Percentiles rank a stretch among this genome's conserved stretches.
These are phyloP conservation scores for Centrocercus urophasianus DNA, from an alignment of 2,113 vertebrate genomes.

Conservation along the genomic window DNA sequence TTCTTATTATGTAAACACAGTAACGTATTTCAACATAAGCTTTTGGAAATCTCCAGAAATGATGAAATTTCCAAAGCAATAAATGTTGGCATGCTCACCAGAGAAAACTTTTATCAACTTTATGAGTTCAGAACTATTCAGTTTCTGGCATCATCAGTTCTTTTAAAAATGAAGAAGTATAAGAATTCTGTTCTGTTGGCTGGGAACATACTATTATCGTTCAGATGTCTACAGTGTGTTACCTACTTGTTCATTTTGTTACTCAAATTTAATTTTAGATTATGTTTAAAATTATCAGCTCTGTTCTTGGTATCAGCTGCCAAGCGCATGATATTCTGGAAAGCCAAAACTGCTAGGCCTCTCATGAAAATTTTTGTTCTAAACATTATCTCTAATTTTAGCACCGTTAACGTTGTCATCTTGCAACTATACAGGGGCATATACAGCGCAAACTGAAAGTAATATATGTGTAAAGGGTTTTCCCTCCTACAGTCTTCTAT, in stretches of 20 bases:
- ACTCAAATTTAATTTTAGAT: constrained; percentile 49
- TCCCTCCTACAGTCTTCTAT: constrained; percentile 79
- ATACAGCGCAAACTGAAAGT: constrained; percentile 72
- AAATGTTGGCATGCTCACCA: neutral
- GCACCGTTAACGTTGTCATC: constrained; percentile 36
- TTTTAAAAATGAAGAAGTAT: neutral
- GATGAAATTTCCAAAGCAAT: neutral
- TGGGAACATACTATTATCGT: constrained; percentile 30
- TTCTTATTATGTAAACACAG: neutral
- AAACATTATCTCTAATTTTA: constrained; percentile 66
- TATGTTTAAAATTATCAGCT: constrained; percentile 47
- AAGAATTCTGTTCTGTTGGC: neutral
- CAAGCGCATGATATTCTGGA: constrained; percentile 54
- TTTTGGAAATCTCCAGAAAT: neutral
- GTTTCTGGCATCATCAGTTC: neutral
- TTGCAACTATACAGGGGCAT: constrained; percentile 62
- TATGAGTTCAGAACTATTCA: neutral
- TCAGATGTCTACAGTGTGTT: constrained; percentile 12
- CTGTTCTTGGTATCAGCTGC: constrained; percentile 35
- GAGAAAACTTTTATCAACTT: neutral
- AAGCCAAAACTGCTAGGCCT: constrained; percentile 29
- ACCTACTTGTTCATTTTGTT: constrained; percentile 50
- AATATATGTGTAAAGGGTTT: constrained; percentile 71
- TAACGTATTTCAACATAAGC: neutral
- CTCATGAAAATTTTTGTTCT: neutral